These are phyloP conservation scores for Dipodomys merriami DNA, from an alignment of 2,113 vertebrate genomes.

Conservation along the genomic window DNA sequence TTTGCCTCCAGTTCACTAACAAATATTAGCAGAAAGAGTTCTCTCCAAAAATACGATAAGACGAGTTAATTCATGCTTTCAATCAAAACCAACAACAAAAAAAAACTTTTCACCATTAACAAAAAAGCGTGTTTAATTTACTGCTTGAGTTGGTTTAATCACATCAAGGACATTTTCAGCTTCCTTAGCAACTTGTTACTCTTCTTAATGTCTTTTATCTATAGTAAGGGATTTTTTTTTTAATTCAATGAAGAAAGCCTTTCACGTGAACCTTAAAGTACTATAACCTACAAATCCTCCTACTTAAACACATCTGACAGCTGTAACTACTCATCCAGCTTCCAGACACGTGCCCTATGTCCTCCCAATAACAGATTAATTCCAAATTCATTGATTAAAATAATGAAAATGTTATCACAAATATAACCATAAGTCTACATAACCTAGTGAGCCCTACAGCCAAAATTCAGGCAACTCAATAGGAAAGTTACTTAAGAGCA, in stretches of 20 bases:
- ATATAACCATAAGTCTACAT: background rate
- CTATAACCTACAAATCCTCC: slow-evolving; percentile 9
- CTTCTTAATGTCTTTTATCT: slow-evolving; percentile 24
- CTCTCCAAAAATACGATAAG: background rate
- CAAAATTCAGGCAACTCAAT: slow-evolving; percentile 6
- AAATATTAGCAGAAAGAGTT: background rate
- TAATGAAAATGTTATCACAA: background rate
- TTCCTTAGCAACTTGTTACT: slow-evolving; percentile 37
- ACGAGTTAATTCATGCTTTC: slow-evolving; percentile 15
- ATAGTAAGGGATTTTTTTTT: background rate
- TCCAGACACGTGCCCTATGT: background rate
- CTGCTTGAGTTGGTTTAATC: slow-evolving; percentile 62
- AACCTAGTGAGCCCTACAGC: background rate
- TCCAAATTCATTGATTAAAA: background rate
- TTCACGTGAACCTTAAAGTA: slow-evolving; percentile 40
- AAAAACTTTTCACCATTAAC: slow-evolving; percentile 28
- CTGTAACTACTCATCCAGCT: background rate
- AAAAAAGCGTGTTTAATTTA: slow-evolving; percentile 57
- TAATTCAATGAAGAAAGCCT: slow-evolving; percentile 50
- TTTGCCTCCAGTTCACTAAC: slow-evolving; percentile 12
- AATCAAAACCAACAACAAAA: background rate
- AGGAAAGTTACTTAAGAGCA: background rate
- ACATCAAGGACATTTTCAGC: slow-evolving; percentile 44
- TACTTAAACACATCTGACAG: background rate
- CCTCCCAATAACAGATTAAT: background rate